A percentile compares a stretch with the other conserved stretches of the same genome.
phyloP scores from a whole-genome alignment of 2,797 vertebrate species.

The Crocodylus rhombifer region DNA sequence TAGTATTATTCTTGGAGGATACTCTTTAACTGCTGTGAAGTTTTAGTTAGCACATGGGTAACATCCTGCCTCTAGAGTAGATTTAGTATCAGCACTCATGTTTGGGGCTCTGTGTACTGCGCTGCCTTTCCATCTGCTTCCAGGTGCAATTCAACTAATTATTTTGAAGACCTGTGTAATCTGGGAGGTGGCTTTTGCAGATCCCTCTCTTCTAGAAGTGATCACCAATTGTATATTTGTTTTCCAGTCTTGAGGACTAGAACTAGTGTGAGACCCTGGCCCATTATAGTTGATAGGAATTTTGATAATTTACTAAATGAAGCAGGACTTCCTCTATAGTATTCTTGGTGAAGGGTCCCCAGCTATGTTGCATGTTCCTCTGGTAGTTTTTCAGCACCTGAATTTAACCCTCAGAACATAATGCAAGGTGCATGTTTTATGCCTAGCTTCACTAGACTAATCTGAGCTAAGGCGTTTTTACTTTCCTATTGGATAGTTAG shows the following conservation, averaged over 20 bases:
- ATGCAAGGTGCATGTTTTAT: accelerated
- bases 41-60: neutral
- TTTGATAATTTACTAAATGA: neutral
- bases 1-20: neutral
- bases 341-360: neutral
- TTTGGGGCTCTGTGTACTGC: neutral
- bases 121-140: neutral
- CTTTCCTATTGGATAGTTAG: neutral
- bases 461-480: neutral
- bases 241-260: neutral
- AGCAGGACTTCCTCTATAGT: neutral
- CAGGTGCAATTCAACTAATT: neutral
- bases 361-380: neutral
- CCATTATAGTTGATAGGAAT: neutral
- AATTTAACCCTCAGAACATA: neutral
- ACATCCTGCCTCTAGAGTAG: neutral
- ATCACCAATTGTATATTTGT: neutral
- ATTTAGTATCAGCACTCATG: neutral
- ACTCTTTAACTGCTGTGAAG: neutral
- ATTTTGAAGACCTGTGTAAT: neutral
- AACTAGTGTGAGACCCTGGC: neutral
- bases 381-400: accelerated
- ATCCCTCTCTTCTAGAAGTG: neutral
- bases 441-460: neutral
- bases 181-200: neutral